phyloP scores from a whole-genome alignment of 2,113 vertebrate genomes.

The Clarias batrachus region DNA sequence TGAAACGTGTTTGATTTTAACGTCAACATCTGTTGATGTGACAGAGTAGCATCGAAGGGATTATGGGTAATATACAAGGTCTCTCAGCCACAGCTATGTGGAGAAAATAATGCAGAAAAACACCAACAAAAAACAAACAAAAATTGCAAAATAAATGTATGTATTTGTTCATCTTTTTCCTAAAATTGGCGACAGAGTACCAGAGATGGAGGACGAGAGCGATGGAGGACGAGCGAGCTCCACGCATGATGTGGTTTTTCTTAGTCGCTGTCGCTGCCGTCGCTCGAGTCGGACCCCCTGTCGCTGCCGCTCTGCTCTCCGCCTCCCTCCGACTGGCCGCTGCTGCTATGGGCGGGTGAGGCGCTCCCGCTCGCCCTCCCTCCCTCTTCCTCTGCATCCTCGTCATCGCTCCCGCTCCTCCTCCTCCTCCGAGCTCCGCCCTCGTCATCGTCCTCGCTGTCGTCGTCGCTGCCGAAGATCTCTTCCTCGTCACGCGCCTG shows the following conservation, averaged over 20 bases:
- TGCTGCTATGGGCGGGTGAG: constrained; percentile 81
- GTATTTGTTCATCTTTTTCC: neutral
- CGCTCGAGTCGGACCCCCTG: constrained; percentile 79
- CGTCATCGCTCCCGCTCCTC: constrained; percentile 66
- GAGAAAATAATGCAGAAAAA: neutral
- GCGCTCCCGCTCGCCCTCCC: constrained; percentile 75
- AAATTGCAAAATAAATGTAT: neutral
- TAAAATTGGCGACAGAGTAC: neutral
- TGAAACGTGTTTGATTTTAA: neutral
- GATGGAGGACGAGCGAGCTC: neutral
- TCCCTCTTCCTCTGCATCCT: constrained; percentile 67
- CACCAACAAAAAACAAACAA: neutral
- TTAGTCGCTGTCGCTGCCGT: constrained; percentile 84
- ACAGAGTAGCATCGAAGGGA: neutral
- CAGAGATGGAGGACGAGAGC: neutral
- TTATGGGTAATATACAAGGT: too few relatives aligned
- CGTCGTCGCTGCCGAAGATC: constrained; percentile 89
- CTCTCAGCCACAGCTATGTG: too few relatives aligned
- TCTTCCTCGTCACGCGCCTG: constrained; percentile 87
- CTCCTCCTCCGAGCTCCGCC: constrained; percentile 70
- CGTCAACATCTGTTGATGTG: constrained; percentile 1
- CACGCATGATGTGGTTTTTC: neutral
- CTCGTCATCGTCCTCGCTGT: constrained; percentile 76
- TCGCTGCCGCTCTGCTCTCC: constrained; percentile 77
- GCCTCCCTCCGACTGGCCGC: constrained; percentile 77